Conservation (phyloP, 2,797 vertebrate genomes). For the Enteromius treurensis region DNA sequence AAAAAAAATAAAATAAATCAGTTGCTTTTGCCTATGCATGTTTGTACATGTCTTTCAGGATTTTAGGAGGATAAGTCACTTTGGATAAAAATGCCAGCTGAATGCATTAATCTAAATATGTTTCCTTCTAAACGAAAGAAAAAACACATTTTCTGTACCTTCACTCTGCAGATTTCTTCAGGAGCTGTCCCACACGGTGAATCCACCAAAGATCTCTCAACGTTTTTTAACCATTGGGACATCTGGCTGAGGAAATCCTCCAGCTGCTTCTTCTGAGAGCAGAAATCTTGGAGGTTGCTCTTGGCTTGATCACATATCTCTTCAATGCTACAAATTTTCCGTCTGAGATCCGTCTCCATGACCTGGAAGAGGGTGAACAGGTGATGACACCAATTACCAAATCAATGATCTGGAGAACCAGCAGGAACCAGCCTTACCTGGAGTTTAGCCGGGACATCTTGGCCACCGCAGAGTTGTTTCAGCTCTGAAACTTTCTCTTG, state of each 20-base stretch:
- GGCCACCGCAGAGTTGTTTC: slow-evolving; percentile 80
- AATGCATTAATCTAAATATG: not conserved
- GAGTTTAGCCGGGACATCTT: slow-evolving; percentile 86
- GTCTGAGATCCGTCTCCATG: slow-evolving; percentile 87
- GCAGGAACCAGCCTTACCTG: slow-evolving; percentile 79
- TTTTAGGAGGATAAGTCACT: not conserved
- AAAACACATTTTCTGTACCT: slow-evolving; percentile 73
- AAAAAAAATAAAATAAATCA: too few species aligned
- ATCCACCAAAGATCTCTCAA: slow-evolving; percentile 83
- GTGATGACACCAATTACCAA: not conserved
- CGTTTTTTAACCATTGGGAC: slow-evolving; percentile 82
- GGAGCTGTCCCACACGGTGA: slow-evolving; percentile 79
- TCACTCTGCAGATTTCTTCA: slow-evolving; percentile 89
- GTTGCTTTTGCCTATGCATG: too few species aligned
- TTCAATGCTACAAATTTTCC: slow-evolving; percentile 85
- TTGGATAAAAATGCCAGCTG: not conserved
- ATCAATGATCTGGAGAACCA: not conserved
- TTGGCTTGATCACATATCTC: slow-evolving; percentile 85
- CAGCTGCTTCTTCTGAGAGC: slow-evolving; percentile 83
- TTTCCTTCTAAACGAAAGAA: not conserved
- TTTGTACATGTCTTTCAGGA: too few species aligned
- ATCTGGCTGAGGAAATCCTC: slow-evolving; percentile 85
- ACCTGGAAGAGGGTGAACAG: slow-evolving; percentile 74
- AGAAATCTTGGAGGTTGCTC: slow-evolving; percentile 87
- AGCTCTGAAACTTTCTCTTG: slow-evolving; percentile 86